Evolutionary conservation across 2,888 invertebrate species (phyloP), one percentile per base, ranked within the genome.

Genomic region (Pyrocoelia pectoralis): DNA sequence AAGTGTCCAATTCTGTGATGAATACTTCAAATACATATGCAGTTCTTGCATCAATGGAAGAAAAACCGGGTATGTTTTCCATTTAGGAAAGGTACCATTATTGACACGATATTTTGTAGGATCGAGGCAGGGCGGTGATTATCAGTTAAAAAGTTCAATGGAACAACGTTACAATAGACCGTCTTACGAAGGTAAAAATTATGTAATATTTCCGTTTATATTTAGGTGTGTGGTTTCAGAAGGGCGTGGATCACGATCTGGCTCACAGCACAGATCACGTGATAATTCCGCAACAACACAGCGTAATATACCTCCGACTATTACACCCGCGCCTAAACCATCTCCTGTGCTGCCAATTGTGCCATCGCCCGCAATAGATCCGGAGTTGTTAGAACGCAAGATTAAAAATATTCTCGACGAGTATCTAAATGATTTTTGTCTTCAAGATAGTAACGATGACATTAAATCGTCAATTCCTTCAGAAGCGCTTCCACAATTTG

Each of bases 211-310:
- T 9, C 10, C 38, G 12, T 40, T 54, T 61, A 19, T 49, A 28
- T 19, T 46, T 65, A 61, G 24, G 24, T 24, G n/a, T n/a, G n/a
- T n/a, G n/a, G n/a, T n/a, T 70, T 18, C 63, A 80, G 85, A 84
- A 69, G 82, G 83, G 54, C 80, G 85, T 48, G 81, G 83, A 68
- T 84, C 86, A 5, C 81, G 87, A 65, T 86, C 87, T 38, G 85
- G 87, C 56, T 87, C 87, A 48, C 85, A 87, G 64, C 86, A 87
- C 64, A 78, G 85, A 8, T 83, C 83, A 2, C 77, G 82, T 24
- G 84, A 83, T 68, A 83, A 56, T 38, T 66, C 68, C 15, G 33
- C 61, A 18, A 66, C 55, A 46, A 71, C 68, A 69, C 75, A 67
- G 69, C 77, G 50, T 64, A 71, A 57, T 54, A 48, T 61, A 18